A percentile compares a stretch with the other conserved stretches of the same genome.
Evolutionary conservation across 2,113 vertebrate species (phyloP).

Genomic region (Cisticola juncidis): DNA sequence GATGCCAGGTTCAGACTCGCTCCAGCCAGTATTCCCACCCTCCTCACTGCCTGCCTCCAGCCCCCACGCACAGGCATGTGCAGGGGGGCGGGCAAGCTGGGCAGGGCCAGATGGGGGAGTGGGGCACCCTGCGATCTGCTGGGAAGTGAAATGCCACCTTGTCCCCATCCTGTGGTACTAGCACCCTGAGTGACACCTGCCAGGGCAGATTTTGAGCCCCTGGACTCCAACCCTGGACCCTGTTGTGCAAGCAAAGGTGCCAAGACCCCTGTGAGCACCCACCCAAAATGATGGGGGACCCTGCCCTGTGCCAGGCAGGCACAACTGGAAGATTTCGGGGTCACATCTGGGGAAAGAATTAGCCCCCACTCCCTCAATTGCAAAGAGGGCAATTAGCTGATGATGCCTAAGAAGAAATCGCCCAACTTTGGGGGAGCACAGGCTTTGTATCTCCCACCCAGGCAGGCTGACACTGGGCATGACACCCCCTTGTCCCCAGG

Average conservation of each 20-base stretch:
- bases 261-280: neutral
- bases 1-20: slow-evolving; percentile 53
- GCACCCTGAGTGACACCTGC: too few relatives aligned
- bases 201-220: neutral
- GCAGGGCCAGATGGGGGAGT: neutral
- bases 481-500: neutral
- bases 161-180: neutral
- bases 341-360: neutral
- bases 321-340: neutral
- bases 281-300: neutral
- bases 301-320: neutral
- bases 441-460: accelerated
- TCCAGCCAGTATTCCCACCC: neutral
- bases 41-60: neutral
- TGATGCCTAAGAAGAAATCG: neutral
- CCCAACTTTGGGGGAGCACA: neutral
- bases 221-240: neutral
- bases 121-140: neutral
- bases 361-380: accelerated
- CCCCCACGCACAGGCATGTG: neutral
- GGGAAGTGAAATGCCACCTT: neutral
- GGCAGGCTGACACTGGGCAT: neutral
- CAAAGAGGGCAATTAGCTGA: neutral
- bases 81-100: neutral
- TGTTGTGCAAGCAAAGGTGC: accelerated